Conservation (phyloP, 2,797 vertebrate genomes). For the Brotula barbata region DNA sequence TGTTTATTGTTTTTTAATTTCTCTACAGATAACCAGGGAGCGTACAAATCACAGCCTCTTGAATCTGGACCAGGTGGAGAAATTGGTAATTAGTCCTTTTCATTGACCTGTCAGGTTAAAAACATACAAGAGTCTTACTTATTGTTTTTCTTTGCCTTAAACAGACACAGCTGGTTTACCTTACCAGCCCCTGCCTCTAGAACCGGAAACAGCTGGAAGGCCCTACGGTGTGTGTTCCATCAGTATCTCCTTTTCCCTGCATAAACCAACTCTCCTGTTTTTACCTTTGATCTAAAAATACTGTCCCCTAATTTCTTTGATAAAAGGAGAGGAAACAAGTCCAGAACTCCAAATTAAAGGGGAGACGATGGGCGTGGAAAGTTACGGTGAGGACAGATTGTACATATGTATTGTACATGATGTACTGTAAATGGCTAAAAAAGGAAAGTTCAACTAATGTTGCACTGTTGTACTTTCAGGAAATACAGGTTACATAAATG, state of each 20-base stretch:
- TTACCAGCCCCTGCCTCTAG: constrained; percentile 51
- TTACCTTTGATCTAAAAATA: not conserved
- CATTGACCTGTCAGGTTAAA: not conserved
- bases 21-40: constrained; percentile 44
- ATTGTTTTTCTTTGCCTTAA: not conserved
- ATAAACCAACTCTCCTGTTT: not conserved
- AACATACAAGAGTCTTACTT: not conserved
- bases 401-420: constrained; percentile 8
- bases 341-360: constrained; percentile 35
- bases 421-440: no score
- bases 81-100: constrained; percentile 27
- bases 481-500: constrained; percentile 66
- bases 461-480: constrained; percentile 49
- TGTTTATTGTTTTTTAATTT: constrained; percentile 2
- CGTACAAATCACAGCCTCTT: constrained; percentile 54
- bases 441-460: not conserved
- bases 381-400: constrained; percentile 47
- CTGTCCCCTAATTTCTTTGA: constrained; percentile 34
- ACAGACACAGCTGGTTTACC: constrained; percentile 46
- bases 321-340: constrained; percentile 52
- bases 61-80: constrained; percentile 49
- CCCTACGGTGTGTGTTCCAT: constrained; percentile 49
- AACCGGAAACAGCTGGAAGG: constrained; percentile 57
- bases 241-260: not conserved
- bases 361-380: constrained; percentile 39